Percentiles rank a stretch among this genome's conserved stretches.
Conservation (phyloP, 2,113 vertebrate species). For the Globicephala melas region DNA sequence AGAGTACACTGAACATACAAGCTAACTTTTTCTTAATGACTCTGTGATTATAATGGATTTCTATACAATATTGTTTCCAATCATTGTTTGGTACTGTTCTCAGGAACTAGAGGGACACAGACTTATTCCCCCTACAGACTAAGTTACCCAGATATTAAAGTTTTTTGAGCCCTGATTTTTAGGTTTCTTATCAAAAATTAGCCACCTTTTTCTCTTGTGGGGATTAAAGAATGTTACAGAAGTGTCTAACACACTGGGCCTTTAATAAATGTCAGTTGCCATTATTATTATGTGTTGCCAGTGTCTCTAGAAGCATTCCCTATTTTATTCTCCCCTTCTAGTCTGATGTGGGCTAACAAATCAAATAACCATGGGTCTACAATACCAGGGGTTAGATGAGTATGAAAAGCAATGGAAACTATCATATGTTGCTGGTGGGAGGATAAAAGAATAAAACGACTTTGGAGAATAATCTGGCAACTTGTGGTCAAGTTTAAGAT, state of each 20-base stretch:
- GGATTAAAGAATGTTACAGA: not conserved
- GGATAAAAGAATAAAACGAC: not conserved
- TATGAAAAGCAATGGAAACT: not conserved
- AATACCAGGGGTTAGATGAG: not conserved
- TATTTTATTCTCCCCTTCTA: not conserved
- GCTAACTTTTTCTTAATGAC: not conserved
- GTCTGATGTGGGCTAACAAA: not conserved
- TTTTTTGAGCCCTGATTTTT: not conserved
- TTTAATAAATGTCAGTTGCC: not conserved
- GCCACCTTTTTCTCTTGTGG: not conserved
- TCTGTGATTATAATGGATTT: not conserved
- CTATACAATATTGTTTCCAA: not conserved
- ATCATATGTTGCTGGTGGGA: not conserved
- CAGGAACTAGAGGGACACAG: not conserved
- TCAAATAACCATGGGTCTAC: not conserved
- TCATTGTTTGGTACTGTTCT: not conserved
- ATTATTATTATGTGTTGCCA: not conserved
- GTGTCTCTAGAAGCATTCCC: not conserved
- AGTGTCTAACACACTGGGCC: not conserved
- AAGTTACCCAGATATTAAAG: not conserved
- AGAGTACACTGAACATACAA: not conserved
- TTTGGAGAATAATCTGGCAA: not conserved
- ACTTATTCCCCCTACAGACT: not conserved
- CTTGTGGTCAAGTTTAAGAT: not conserved
- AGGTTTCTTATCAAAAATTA: not conserved